Conservation (phyloP, 2,888 invertebrate genomes). For the Apoderus coryli region DNA sequence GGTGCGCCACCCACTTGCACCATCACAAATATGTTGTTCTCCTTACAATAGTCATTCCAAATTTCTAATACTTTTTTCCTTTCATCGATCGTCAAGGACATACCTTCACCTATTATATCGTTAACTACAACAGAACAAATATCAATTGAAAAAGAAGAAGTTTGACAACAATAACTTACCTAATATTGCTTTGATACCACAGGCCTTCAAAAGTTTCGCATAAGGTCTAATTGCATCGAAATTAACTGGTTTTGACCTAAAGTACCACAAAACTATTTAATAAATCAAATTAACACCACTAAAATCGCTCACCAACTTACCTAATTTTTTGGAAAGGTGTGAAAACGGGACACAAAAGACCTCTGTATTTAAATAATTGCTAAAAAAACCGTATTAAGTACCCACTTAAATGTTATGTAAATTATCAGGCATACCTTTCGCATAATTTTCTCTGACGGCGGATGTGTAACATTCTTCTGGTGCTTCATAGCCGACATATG, state of each 20-base stretch:
- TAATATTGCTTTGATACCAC: constrained; percentile 40
- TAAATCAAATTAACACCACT: too few relatives aligned
- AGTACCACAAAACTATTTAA: too few relatives aligned
- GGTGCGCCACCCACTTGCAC: constrained; percentile 60
- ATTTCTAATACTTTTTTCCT: constrained; percentile 49
- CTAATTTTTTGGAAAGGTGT: constrained; percentile 26
- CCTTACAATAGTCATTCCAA: constrained; percentile 44
- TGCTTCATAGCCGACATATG: constrained; percentile 30
- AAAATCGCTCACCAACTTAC: constrained; percentile 18
- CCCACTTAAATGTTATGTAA: too few relatives aligned
- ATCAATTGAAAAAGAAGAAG: constrained; percentile 44
- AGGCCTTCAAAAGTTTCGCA: constrained; percentile 45
- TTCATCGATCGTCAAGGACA: constrained; percentile 49
- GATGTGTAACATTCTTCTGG: constrained; percentile 19
- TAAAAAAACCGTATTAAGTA: too few relatives aligned
- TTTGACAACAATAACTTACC: constrained; percentile 14
- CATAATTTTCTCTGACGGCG: constrained; percentile 15
- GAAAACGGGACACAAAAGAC: constrained; percentile 28
- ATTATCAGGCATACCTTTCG: constrained; percentile 12
- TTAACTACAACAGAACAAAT: constrained; percentile 41
- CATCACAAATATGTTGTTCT: constrained; percentile 45
- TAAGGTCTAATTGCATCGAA: constrained; percentile 33
- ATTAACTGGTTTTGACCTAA: constrained; percentile 22
- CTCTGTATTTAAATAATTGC: constrained; percentile 28
- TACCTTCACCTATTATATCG: constrained; percentile 68